These are phyloP conservation scores for Drosophila cracens DNA, from an alignment of 2,888 invertebrate genomes.

Conservation along the genomic window DNA sequence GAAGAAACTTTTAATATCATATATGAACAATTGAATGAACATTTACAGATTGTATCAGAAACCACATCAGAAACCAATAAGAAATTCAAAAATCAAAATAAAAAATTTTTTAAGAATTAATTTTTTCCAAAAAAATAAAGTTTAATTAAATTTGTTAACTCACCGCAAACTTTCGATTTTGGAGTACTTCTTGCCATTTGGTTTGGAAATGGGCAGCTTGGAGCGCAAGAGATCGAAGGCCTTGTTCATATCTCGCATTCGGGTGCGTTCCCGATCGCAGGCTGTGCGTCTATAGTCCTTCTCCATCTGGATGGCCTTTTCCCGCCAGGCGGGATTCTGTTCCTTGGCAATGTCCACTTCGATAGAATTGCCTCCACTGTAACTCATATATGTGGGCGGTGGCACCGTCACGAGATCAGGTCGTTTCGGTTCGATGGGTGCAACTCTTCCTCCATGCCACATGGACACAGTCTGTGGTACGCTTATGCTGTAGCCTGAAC, in stretches of 20 bases:
- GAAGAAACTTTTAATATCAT: background rate
- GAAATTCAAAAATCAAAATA: too few species aligned
- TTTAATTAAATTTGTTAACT: conserved; percentile 16
- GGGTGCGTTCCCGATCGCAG: conserved; percentile 92
- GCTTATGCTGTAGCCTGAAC: conserved; percentile 53
- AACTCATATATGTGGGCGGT: conserved; percentile 76
- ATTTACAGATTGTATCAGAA: background rate
- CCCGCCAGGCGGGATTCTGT: conserved; percentile 86
- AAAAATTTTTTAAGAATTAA: too few species aligned
- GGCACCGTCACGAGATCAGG: conserved; percentile 73
- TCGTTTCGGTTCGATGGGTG: conserved; percentile 46
- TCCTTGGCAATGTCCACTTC: conserved; percentile 81
- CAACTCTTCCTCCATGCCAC: conserved; percentile 63
- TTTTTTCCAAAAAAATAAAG: background rate
- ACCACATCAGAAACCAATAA: too few species aligned
- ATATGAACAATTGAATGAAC: background rate
- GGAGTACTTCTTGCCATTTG: conserved; percentile 93
- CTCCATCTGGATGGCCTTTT: conserved; percentile 87
- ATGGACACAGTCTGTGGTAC: conserved; percentile 82
- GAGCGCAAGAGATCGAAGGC: conserved; percentile 92
- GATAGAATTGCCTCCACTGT: conserved; percentile 50
- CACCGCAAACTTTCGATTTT: conserved; percentile 93
- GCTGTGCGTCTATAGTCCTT: conserved; percentile 93
- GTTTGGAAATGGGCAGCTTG: conserved; percentile 91
- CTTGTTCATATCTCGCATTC: conserved; percentile 94